These are phyloP conservation scores for Petrophora chlorosata DNA, from an alignment of 2,888 invertebrate genomes.

Conservation along the genomic window DNA sequence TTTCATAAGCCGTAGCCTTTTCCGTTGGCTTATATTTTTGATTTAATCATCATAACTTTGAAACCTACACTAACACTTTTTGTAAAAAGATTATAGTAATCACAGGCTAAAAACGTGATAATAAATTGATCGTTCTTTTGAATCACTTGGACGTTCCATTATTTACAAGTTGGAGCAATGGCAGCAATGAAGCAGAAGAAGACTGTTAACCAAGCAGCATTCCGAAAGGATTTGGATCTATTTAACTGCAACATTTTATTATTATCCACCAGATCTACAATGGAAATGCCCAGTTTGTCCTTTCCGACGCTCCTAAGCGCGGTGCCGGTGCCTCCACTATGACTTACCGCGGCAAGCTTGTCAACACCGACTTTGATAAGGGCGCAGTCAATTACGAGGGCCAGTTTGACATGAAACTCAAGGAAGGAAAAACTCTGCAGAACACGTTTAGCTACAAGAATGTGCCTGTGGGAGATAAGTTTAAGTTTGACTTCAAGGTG, in stretches of 20 bases:
- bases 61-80: too few relatives aligned
- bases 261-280: slow-evolving; percentile 51
- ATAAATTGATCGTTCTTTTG: too few relatives aligned
- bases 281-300: slow-evolving; percentile 53
- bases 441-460: slow-evolving; percentile 61
- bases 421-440: slow-evolving; percentile 62
- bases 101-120: too few relatives aligned
- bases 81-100: too few relatives aligned
- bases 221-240: too few relatives aligned
- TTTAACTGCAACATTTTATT: neutral
- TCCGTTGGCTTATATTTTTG: too few relatives aligned
- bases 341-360: slow-evolving; percentile 61
- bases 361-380: slow-evolving; percentile 59
- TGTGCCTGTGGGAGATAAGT: slow-evolving; percentile 55
- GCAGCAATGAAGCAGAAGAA: too few relatives aligned
- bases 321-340: slow-evolving; percentile 64
- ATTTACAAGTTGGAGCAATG: too few relatives aligned
- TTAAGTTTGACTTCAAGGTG: slow-evolving; percentile 67
- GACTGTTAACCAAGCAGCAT: too few relatives aligned
- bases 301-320: slow-evolving; percentile 66
- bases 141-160: too few relatives aligned
- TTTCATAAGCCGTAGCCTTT: too few relatives aligned
- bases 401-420: slow-evolving; percentile 60
- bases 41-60: too few relatives aligned
- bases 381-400: slow-evolving; percentile 59